Conservation (phyloP, 2,113 vertebrate genomes). For the Mastomys coucha region DNA sequence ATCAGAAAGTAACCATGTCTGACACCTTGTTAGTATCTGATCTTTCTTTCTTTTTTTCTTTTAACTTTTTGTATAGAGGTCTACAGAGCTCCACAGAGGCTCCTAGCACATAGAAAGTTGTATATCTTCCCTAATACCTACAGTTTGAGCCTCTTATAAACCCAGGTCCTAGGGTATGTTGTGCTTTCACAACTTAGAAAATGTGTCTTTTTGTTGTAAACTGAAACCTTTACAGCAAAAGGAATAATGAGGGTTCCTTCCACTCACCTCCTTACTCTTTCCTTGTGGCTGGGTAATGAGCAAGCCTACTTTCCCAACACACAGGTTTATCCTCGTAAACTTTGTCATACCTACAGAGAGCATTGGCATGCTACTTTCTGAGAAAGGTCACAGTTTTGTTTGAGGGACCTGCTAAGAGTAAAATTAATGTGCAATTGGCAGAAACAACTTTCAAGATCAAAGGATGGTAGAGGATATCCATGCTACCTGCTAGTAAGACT, state of each 20-base stretch:
- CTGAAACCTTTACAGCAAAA: background rate
- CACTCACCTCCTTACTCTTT: background rate
- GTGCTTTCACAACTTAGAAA: constrained; percentile 33
- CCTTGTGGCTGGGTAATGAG: background rate
- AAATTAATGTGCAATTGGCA: background rate
- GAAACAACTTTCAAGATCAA: background rate
- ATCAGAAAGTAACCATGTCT: background rate
- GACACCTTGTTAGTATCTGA: background rate
- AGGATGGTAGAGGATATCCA: background rate
- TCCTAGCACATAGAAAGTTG: background rate
- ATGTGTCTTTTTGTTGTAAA: background rate
- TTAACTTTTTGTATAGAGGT: background rate
- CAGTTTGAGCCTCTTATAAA: background rate
- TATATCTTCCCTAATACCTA: background rate
- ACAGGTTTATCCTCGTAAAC: constrained; percentile 87
- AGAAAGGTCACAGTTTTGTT: background rate
- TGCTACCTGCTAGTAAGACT: background rate
- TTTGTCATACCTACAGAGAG: constrained; percentile 89
- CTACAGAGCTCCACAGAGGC: background rate
- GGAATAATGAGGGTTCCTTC: background rate
- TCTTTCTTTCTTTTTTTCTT: background rate
- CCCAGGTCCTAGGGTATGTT: background rate
- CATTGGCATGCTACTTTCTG: constrained; percentile 76
- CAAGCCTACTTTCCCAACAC: constrained; percentile 3
- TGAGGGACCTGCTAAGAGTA: background rate